Conservation (phyloP, 2,797 vertebrate species). For the Mallotus villosus region DNA sequence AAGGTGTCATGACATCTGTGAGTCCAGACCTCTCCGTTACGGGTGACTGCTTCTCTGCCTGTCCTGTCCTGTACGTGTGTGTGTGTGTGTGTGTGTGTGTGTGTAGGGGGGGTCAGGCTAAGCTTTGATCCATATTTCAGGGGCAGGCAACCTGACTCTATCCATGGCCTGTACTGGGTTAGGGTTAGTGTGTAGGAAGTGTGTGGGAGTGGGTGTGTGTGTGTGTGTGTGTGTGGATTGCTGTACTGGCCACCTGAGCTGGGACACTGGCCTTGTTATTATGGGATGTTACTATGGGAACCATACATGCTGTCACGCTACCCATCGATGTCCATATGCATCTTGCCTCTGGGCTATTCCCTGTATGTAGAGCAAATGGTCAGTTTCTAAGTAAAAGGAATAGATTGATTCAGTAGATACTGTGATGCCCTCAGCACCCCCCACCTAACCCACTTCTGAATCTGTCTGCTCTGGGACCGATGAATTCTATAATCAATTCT, state of each 20-base stretch:
- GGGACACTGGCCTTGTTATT: not conserved
- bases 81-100: constrained; percentile 21
- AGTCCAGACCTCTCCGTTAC: constrained; percentile 56
- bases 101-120: too few relatives aligned
- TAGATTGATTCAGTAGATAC: constrained; percentile 48
- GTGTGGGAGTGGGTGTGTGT: constrained; percentile 19
- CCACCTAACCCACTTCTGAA: not conserved
- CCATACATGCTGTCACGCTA: not conserved
- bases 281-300: too few relatives aligned
- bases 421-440: constrained; percentile 10
- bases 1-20: constrained; percentile 73
- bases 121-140: too few relatives aligned
- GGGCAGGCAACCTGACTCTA: too few relatives aligned
- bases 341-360: constrained; percentile 24
- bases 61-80: constrained; percentile 35
- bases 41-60: constrained; percentile 62
- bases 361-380: constrained; percentile 41
- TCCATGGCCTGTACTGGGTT: too few relatives aligned
- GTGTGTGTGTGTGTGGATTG: not conserved
- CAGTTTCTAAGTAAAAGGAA: constrained; percentile 45
- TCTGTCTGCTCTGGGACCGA: constrained; percentile 1
- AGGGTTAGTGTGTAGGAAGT: constrained; percentile 1
- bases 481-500: not conserved
- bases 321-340: not conserved
- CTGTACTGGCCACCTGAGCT: constrained; percentile 2